Conservation (phyloP, 2,888 invertebrate genomes). For the Drosophila phalerata region DNA sequence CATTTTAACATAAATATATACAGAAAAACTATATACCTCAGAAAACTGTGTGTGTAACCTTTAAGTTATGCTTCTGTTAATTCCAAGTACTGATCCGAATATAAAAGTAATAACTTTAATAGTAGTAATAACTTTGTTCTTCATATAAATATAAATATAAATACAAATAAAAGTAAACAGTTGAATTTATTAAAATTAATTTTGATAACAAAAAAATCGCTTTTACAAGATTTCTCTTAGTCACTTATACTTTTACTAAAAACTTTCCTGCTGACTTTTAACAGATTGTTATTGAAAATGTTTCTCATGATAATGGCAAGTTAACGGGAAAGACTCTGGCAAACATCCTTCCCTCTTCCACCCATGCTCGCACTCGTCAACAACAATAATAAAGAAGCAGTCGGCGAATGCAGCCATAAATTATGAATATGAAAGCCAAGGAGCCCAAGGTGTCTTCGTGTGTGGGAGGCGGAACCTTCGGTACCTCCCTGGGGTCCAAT, state of each 20-base stretch:
- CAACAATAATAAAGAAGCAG: slow-evolving; percentile 49
- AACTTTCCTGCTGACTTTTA: slow-evolving; percentile 4
- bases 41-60: no score
- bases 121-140: no score
- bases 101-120: no score
- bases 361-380: slow-evolving; percentile 33
- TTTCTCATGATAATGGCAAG: slow-evolving; percentile 54
- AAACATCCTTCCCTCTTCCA: neutral
- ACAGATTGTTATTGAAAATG: slow-evolving; percentile 54
- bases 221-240: neutral
- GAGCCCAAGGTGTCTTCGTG: slow-evolving; percentile 40
- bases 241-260: neutral
- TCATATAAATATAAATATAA: no score
- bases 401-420: slow-evolving; percentile 69
- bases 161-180: no score
- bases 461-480: slow-evolving; percentile 17
- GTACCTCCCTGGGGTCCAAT: slow-evolving; percentile 72
- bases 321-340: slow-evolving; percentile 38
- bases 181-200: neutral
- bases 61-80: no score
- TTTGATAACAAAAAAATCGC: neutral
- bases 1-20: no score
- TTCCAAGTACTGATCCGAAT: no score
- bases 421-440: slow-evolving; percentile 75
- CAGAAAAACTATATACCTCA: no score